phyloP scores from a whole-genome alignment of 1,140 invertebrate species.

The Mercenaria mercenaria region DNA sequence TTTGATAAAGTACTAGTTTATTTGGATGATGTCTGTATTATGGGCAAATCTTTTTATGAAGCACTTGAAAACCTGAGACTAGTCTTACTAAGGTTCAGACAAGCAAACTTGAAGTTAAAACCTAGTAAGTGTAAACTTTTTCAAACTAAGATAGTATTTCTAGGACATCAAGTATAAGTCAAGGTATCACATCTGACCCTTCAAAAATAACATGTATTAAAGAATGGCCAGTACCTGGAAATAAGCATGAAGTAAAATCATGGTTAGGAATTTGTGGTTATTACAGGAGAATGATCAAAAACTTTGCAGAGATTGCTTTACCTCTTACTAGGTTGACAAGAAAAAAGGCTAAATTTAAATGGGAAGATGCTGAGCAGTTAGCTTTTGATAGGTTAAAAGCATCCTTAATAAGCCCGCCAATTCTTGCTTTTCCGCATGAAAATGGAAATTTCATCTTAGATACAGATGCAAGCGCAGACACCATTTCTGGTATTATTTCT shows the following conservation, averaged over 20 bases:
- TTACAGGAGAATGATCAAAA: conserved; percentile 63
- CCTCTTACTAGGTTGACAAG: conserved; percentile 31
- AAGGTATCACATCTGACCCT: conserved; percentile 73
- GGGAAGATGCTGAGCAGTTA: background rate
- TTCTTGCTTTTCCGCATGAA: conserved; percentile 13
- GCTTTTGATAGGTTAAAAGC: conserved; percentile 24
- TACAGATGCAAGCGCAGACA: conserved; percentile 33
- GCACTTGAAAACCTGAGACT: conserved; percentile 9
- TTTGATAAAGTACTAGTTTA: conserved; percentile 60
- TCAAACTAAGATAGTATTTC: conserved; percentile 25
- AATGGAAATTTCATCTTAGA: conserved; percentile 30
- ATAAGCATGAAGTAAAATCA: conserved; percentile 79
- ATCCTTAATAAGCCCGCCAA: conserved; percentile 10
- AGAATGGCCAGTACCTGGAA: conserved; percentile 75
- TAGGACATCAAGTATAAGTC: conserved; percentile 3
- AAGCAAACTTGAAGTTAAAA: conserved; percentile 30
- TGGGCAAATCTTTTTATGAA: conserved; percentile 27
- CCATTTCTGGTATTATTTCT: conserved; percentile 27
- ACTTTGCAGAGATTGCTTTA: conserved; percentile 37
- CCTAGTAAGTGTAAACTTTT: conserved; percentile 27
- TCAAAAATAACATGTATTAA: conserved; percentile 82
- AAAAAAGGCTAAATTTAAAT: conserved; percentile 43
- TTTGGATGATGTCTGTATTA: conserved; percentile 66
- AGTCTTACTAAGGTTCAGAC: conserved; percentile 3
- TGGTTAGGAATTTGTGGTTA: conserved; percentile 65